phyloP scores from a whole-genome alignment of 2,888 invertebrate species.

The Halictus quadricinctus region DNA sequence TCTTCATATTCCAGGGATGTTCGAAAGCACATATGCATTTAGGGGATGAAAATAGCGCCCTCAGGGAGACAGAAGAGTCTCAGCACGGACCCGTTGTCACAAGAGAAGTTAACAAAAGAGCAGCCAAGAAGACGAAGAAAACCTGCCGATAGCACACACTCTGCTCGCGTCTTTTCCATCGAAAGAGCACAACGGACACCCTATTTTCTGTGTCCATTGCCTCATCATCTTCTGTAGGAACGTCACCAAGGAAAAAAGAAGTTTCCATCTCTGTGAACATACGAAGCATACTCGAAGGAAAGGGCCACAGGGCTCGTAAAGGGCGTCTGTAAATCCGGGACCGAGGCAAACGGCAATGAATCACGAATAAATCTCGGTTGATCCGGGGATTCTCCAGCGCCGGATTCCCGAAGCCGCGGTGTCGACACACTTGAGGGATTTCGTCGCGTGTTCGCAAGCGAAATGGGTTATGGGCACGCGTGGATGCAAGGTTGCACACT shows the following conservation, averaged over 20 bases:
- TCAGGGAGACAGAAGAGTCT: not conserved
- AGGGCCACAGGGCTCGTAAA: not conserved
- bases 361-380: constrained; percentile 56
- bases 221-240: not conserved
- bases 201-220: not conserved
- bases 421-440: constrained; percentile 57
- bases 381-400: constrained; percentile 56
- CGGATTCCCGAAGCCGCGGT: constrained; percentile 35
- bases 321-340: not conserved
- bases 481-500: not conserved
- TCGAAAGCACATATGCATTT: not conserved
- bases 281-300: no score
- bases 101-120: not conserved
- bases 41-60: not conserved
- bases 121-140: not conserved
- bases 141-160: not conserved
- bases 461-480: constrained; percentile 11
- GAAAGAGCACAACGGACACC: not conserved
- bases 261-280: not conserved
- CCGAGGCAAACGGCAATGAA: constrained; percentile 39
- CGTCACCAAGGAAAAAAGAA: not conserved
- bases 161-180: not conserved
- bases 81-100: not conserved
- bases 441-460: constrained; percentile 28
- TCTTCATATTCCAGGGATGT: no score